Percentiles rank a stretch among this genome's conserved stretches.
Conservation (phyloP, 2,888 invertebrate species). For the Ophion costatus region DNA sequence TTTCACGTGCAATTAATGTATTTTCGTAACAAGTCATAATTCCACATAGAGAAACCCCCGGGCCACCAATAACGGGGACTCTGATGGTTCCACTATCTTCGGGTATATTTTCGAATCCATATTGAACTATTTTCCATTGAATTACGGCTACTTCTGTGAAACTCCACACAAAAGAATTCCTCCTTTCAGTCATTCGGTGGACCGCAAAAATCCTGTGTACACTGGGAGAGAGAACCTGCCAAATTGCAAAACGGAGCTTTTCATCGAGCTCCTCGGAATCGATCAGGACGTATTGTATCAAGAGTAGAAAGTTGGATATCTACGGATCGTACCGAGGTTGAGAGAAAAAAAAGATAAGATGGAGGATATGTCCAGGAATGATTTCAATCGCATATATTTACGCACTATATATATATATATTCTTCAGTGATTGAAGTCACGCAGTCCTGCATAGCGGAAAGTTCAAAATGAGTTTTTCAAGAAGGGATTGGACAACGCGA, state of each 20-base stretch:
- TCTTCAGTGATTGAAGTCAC: constrained; percentile 14
- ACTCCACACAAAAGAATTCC: constrained; percentile 7
- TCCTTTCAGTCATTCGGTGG: constrained; percentile 35
- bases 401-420: neutral
- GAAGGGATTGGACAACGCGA: neutral
- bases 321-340: constrained; percentile 18
- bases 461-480: constrained; percentile 23
- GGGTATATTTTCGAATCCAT: neutral
- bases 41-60: too few species aligned
- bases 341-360: constrained; percentile 4
- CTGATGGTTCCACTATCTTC: neutral
- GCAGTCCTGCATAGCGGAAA: constrained; percentile 10
- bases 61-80: too few species aligned
- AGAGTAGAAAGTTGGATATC: constrained; percentile 18
- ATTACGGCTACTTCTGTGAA: neutral
- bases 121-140: constrained; percentile 32
- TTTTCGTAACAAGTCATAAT: too few species aligned
- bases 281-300: constrained; percentile 11
- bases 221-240: constrained; percentile 10
- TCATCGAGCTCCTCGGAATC: constrained; percentile 18
- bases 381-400: constrained; percentile 36
- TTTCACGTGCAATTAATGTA: neutral
- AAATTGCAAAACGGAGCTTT: constrained; percentile 52
- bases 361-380: constrained; percentile 23
- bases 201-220: constrained; percentile 25